Evolutionary conservation across 2,888 invertebrate species (phyloP), one percentile per base, ranked within the genome.

Genomic region (Drosophila sordidula): DNA sequence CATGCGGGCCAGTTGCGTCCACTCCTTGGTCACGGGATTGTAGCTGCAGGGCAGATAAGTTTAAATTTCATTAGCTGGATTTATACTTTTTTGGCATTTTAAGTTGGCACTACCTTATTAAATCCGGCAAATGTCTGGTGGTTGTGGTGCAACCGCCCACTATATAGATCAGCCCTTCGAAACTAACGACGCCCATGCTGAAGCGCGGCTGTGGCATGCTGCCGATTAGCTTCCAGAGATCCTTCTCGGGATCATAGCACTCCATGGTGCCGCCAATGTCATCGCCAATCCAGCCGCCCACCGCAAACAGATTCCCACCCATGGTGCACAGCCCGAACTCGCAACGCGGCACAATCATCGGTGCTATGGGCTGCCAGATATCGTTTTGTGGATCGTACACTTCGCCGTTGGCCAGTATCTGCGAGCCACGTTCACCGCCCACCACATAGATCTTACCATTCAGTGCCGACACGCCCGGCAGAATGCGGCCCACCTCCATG

Each of bases 201-300:
- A 97, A 98, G 66, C 97, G 94, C 0, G 97, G 96, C 83, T 96
- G 96, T 0, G 96, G 96, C 93, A 98, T 94, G 87, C 95, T 94
- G 0, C 96, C 97, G 59, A 95, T 94, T 46, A 95, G 92, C 32
- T 94, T 93, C 98, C 98, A 98, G 70, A 94, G 93, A 90, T 97
- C 95, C 34, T 94, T 93, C 61, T 95, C 93, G 0, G 97, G 96
- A 91, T 98, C 96, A 90, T 97, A 98, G 80, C 95, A 94, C 91
- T 98, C 98, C 72, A 98, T 96, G 0, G 96, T 95, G 25, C 96
- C 95, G 1, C 97, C 97, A 91, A 98, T 97, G 90, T 97, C 97
- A 69, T 96, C 96, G 0, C 98, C 98, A 34, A 98, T 95, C 98
- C 98, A 98, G 4, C 98, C 98, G 44, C 98, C 98, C 81, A 98